Evolutionary conservation across 1,140 invertebrate genomes (phyloP).

Genomic region (Drosophila athabasca): DNA sequence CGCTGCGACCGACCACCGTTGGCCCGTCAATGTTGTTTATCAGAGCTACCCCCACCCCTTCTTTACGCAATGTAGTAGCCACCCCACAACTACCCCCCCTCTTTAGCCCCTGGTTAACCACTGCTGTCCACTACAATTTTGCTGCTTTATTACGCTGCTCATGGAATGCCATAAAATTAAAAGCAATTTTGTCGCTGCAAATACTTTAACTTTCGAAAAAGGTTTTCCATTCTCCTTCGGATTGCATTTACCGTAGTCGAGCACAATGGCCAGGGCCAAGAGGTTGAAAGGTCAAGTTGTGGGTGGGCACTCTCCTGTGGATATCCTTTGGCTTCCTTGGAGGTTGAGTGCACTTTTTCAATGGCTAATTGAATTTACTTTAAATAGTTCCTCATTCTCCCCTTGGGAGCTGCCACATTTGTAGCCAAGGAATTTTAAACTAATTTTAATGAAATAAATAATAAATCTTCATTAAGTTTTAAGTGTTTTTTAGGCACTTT

Average conservation of each 20-base stretch:
- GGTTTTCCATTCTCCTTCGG: conserved; percentile 6
- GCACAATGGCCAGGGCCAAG: conserved; percentile 3
- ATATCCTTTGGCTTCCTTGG: neutral
- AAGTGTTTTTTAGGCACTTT: too few relatives aligned
- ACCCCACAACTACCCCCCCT: too few relatives aligned
- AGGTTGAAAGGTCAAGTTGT: conserved; percentile 24
- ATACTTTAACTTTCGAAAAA: conserved; percentile 41
- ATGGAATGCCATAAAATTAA: conserved; percentile 73
- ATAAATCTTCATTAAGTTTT: too few relatives aligned
- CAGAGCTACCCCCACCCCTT: conserved; percentile 7
- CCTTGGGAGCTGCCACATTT: too few relatives aligned
- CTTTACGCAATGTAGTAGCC: too few relatives aligned
- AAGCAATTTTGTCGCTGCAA: conserved; percentile 67
- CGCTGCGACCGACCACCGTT: conserved; percentile 26
- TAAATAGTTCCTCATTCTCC: too few relatives aligned
- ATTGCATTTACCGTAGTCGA: neutral
- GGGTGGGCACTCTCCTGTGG: too few relatives aligned
- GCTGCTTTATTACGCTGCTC: conserved; percentile 59
- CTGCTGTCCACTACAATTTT: conserved; percentile 46
- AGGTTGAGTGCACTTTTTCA: too few relatives aligned
- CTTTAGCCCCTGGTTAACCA: neutral
- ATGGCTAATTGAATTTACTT: neutral
- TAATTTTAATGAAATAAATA: too few relatives aligned
- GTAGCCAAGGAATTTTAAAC: too few relatives aligned
- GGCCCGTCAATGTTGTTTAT: conserved; percentile 54